phyloP scores from a whole-genome alignment of 2,797 vertebrate species.

The Sebastes alutus region DNA sequence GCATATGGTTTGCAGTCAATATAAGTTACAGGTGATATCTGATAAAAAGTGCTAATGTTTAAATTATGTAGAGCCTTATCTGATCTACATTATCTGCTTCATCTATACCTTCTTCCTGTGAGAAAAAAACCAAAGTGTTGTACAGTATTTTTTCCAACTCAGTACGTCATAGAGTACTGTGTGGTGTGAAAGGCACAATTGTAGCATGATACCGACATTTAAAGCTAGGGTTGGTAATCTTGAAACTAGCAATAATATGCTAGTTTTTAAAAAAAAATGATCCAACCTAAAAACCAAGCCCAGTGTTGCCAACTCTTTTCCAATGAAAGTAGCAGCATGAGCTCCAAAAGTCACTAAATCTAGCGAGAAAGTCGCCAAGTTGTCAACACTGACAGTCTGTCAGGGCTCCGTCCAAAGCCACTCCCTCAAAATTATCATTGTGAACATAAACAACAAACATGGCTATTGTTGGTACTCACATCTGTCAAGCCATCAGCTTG shows the following conservation, averaged over 20 bases:
- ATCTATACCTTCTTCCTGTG: neutral
- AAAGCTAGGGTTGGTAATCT: neutral
- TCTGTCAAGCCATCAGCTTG: too few species aligned
- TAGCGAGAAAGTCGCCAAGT: neutral
- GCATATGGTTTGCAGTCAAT: neutral
- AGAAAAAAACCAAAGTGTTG: neutral
- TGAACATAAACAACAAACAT: too few species aligned
- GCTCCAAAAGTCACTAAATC: neutral
- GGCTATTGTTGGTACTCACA: too few species aligned
- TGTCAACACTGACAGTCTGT: too few species aligned
- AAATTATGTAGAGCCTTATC: neutral
- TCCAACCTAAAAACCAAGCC: neutral
- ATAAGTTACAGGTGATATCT: neutral
- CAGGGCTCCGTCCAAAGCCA: too few species aligned
- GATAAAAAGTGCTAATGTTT: neutral
- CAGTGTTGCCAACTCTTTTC: neutral
- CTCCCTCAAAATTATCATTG: too few species aligned
- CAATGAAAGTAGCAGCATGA: neutral
- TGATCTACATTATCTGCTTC: neutral
- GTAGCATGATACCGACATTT: neutral
- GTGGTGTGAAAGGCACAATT: neutral
- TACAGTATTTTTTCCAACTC: constrained; percentile 25
- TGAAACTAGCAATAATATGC: neutral
- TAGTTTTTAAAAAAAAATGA: accelerated
- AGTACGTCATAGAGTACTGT: neutral